These are phyloP conservation scores for Semicossyphus pulcher DNA, from an alignment of 2,113 vertebrate species.

Conservation along the genomic window DNA sequence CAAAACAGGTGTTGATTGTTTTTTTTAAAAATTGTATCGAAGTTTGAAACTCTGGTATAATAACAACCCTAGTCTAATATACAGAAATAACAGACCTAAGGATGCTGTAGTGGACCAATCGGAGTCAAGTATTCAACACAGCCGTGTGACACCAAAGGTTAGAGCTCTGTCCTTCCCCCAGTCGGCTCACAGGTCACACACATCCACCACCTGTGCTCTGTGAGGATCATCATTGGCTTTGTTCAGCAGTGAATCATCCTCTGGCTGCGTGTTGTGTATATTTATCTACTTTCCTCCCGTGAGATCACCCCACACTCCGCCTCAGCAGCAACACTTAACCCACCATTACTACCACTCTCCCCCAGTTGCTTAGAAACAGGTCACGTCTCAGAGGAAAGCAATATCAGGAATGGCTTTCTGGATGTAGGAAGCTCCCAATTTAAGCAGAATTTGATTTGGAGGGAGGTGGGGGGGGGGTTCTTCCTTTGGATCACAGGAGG, in stretches of 20 bases:
- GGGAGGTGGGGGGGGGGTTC: background rate
- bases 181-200: slow-evolving; percentile 13
- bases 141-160: no score
- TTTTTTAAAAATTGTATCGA: no score
- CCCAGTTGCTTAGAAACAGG: slow-evolving; percentile 78
- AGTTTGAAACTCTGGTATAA: no score
- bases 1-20: no score
- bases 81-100: no score
- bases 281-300: slow-evolving; percentile 55
- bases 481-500: slow-evolving; percentile 17
- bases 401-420: slow-evolving; percentile 56
- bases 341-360: slow-evolving; percentile 63
- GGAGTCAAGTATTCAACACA: no score
- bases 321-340: slow-evolving; percentile 60
- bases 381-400: slow-evolving; percentile 64
- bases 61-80: no score
- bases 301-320: slow-evolving; percentile 26
- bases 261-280: slow-evolving; percentile 40
- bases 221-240: slow-evolving; percentile 16
- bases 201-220: background rate
- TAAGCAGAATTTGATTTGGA: slow-evolving; percentile 53
- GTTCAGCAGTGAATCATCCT: slow-evolving; percentile 14
- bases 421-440: slow-evolving; percentile 60
- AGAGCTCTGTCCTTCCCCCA: background rate
- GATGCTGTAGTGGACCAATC: no score